Conservation (phyloP, 2,888 invertebrate species). For the Hipparchia semele region DNA sequence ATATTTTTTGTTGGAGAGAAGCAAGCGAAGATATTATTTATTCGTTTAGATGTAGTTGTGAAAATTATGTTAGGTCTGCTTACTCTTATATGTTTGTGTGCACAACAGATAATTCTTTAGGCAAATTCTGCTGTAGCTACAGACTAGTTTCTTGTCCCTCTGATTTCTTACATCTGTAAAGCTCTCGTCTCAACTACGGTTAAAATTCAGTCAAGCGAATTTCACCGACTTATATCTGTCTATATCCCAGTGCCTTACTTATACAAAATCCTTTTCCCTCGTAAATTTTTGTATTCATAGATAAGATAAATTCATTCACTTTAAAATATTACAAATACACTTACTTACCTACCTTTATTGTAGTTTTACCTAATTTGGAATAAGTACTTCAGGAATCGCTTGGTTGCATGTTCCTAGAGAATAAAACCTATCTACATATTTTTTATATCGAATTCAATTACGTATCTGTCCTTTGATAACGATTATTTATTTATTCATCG, state of each 20-base stretch:
- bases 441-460: conserved; percentile 34
- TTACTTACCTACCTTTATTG: not conserved
- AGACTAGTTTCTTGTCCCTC: no score
- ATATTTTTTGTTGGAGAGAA: no score
- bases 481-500: conserved; percentile 29
- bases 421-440: not conserved
- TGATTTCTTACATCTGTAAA: no score
- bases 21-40: no score
- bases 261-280: conserved; percentile 2
- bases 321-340: not conserved
- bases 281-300: not conserved
- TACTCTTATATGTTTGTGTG: no score
- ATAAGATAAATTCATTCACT: conserved; percentile 7
- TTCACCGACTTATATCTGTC: no score
- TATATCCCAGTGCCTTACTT: conserved; percentile 52
- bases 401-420: not conserved
- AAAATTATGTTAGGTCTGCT: no score
- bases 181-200: no score
- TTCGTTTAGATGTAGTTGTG: no score
- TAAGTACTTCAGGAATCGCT: not conserved
- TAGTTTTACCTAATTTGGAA: not conserved
- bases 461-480: conserved; percentile 46
- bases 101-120: no score
- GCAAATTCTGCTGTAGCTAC: no score
- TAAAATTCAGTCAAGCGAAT: no score